Evolutionary conservation across 2,797 vertebrate species (phyloP), one percentile per base, ranked within the genome.

Genomic region (Vultur gryphus): DNA sequence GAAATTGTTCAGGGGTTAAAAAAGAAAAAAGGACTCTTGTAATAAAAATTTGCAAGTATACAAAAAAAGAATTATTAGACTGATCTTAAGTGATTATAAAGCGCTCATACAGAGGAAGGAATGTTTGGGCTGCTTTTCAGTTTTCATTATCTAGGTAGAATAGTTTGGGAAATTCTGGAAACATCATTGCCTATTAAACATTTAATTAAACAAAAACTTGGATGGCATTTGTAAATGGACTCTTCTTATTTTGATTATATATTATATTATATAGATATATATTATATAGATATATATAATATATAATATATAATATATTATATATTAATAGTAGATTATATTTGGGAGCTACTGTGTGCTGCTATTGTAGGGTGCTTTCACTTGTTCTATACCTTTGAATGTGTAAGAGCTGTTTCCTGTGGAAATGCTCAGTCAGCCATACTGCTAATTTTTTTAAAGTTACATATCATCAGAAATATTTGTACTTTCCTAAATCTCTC

Each of bases 401-500:
- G 1, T 23, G 3, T 24, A 43, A 72, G 11, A 28, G 6, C 1
- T 12, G 0, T 43, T 69, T 75, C 18, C 3, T 58, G 2, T 58
- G 16, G 26, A 85, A 76, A 61, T 33, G 13, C 4, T 91, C 6
- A 43, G 15, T 28, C 17, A 72, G 3, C 5, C 6, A 46, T 25
- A 12, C 2, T 37, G 11, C 2, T 66, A 11, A 2, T 4, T 28
- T 37, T 87, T 70, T 31, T 15, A 11, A 58, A 55, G 5, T 16
- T 76, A 8, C 0, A 16, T 26, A 41, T 15, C 1, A 35, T 16
- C 24, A 70, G 35, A 93, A 57, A 54, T 54, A 81, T 23, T 28
- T 67, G 2, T 48, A 28, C 14, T 77, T 83, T 51, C 18, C 8
- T 61, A 58, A 62, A 12, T 66, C 3, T 82, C 26, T 75, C 13